Evolutionary conservation across 2,888 invertebrate genomes (phyloP).

Genomic region (Hydriomena furcata): DNA sequence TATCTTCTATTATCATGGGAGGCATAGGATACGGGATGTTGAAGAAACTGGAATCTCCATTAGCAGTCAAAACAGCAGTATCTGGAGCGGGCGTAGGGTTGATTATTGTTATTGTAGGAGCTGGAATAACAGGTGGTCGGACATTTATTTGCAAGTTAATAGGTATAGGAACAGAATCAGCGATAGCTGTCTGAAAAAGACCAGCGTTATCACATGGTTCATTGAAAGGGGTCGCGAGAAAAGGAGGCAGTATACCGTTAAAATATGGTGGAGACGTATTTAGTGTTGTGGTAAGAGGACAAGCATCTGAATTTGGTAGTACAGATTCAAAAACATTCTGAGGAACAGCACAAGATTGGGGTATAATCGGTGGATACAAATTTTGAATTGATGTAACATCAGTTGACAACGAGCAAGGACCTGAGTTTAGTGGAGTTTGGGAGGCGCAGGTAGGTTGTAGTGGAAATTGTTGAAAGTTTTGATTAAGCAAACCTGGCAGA

Average conservation of each 20-base stretch:
- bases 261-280: neutral
- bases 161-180: constrained; percentile 36
- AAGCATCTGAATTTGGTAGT: constrained; percentile 7
- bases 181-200: neutral
- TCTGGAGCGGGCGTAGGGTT: constrained; percentile 33
- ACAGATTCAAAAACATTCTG: neutral
- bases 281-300: neutral
- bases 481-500: constrained; percentile 1
- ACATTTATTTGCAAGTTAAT: constrained; percentile 55
- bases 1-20: constrained; percentile 49
- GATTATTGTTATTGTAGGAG: constrained; percentile 46
- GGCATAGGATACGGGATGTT: constrained; percentile 31
- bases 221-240: constrained; percentile 4
- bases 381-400: constrained; percentile 7
- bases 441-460: constrained; percentile 1
- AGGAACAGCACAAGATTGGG: neutral
- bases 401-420: constrained; percentile 5
- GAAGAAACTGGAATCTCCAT: constrained; percentile 17
- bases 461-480: constrained; percentile 10
- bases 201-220: neutral
- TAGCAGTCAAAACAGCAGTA: constrained; percentile 17
- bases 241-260: constrained; percentile 15
- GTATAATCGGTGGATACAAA: constrained; percentile 12
- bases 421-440: constrained; percentile 8
- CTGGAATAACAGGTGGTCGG: constrained; percentile 45